phyloP scores from a whole-genome alignment of 1,140 invertebrate species.

The Aphis gossypii region DNA sequence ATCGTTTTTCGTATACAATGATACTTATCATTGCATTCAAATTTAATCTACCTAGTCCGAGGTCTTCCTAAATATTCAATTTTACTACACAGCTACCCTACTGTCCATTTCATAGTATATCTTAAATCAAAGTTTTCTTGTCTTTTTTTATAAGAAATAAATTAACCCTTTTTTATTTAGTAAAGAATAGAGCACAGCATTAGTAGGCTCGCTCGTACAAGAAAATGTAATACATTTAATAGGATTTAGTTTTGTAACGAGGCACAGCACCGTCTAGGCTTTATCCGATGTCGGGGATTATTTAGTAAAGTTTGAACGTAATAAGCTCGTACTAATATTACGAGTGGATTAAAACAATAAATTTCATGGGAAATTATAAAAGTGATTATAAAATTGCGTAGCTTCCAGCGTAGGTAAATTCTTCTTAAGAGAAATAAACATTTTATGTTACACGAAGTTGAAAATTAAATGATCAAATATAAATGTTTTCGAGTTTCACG shows the following conservation, averaged over 20 bases:
- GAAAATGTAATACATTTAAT: background rate
- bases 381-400: background rate
- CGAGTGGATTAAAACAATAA: background rate
- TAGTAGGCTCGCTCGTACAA: background rate
- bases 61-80: background rate
- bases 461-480: background rate
- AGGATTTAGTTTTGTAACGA: constrained; percentile 14
- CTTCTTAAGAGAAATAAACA: background rate
- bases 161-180: background rate
- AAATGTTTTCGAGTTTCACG: background rate
- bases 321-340: constrained; percentile 10
- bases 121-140: background rate
- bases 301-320: background rate
- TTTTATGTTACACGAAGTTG: background rate
- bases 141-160: background rate
- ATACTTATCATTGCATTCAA: too few relatives aligned
- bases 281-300: background rate
- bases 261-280: background rate
- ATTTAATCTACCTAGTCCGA: too few relatives aligned
- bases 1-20: too few relatives aligned
- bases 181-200: background rate
- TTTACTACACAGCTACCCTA: background rate
- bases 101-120: background rate
- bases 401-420: background rate
- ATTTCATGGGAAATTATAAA: background rate